Evolutionary conservation across 2,888 invertebrate genomes (phyloP).

Genomic region (Galeopsomyia nigrocyanea): DNA sequence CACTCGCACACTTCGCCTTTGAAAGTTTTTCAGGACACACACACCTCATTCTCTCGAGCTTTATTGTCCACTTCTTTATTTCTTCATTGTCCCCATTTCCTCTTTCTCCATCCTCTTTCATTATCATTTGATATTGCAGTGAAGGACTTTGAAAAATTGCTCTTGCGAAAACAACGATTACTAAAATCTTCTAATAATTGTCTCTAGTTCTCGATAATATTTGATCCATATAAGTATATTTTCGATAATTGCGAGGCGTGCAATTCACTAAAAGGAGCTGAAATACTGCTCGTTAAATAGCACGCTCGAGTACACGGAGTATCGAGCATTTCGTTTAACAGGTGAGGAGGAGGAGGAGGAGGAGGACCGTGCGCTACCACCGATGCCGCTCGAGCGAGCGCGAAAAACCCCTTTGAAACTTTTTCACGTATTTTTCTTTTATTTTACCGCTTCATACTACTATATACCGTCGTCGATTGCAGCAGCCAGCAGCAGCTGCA

Average conservation of each 20-base stretch:
- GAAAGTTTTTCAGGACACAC: slow-evolving; percentile 26
- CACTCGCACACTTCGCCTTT: slow-evolving; percentile 50
- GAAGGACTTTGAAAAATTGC: too few relatives aligned
- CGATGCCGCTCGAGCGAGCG: background rate
- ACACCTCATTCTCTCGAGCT: slow-evolving; percentile 4
- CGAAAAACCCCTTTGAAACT: slow-evolving; percentile 13
- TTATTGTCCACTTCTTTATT: slow-evolving; percentile 12
- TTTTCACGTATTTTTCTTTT: slow-evolving; percentile 22
- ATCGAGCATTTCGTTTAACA: slow-evolving; percentile 11
- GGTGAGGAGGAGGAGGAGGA: background rate
- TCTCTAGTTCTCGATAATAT: too few relatives aligned
- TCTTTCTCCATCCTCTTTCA: slow-evolving; percentile 36
- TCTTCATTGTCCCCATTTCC: slow-evolving; percentile 31
- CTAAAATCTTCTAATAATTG: too few relatives aligned
- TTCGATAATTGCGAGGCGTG: too few relatives aligned
- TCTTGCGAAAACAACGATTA: too few relatives aligned
- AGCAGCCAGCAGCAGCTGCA: too few relatives aligned
- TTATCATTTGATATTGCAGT: too few relatives aligned
- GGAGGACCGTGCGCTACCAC: too few relatives aligned
- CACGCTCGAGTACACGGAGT: background rate
- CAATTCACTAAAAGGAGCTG: background rate
- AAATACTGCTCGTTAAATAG: slow-evolving; percentile 4
- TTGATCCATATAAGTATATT: too few relatives aligned
- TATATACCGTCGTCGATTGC: background rate
- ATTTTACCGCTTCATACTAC: background rate